Base-by-base conservation (phyloP, 2,113 vertebrate species). In the Ptilorrhoa leucosticta region DNA sequence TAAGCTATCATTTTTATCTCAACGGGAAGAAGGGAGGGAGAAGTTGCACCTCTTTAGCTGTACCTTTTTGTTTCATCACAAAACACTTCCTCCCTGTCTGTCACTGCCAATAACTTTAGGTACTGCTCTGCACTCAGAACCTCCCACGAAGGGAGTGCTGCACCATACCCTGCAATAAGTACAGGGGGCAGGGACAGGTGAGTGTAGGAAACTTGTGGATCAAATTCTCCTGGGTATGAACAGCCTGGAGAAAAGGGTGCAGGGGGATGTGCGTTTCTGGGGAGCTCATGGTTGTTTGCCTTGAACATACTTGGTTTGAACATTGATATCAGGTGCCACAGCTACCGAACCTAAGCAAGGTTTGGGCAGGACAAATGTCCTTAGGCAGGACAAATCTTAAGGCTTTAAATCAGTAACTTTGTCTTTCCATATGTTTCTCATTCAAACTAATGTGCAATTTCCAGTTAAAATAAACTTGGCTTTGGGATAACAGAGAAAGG, bases 101-200 rank as follows among this genome's bases (percentile, higher is more conserved):
- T 68, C 63, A 12, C 19, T 68, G 70, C 48, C 15, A 33, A 5
- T 31, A 64, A 37, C 4, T 77, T 66, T 7, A 63, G 42, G 21
- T 65, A 24, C 28, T 23, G 33, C 15, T 69, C 40, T 27, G 17
- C 21, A 20, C 33, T 75, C 28, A 37, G 30, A 58, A 21, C 24
- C 5, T 75, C 26, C n/a, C 11, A 7, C 15, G 11, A 31, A 33
- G 33, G 12, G 15, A 19, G 23, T 47, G 22, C 30, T 64, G 33
- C 21, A 33, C 22, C 21, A 9, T 19, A 17, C 3, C 20, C 3
- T 4, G 28, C 28, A 28, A 3, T 7, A 14, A 23, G 11, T 31
- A 9, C 13, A 0, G 3, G 20, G 3, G 3, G 2, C 26, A 64
- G 37, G n/a, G 23, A n/a, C 33, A 54, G 16, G 3, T 61, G 23